A percentile compares a stretch with the other conserved stretches of the same genome.
Evolutionary conservation across 2,797 vertebrate species (phyloP).

Genomic region (Sebastolobus altivelis): DNA sequence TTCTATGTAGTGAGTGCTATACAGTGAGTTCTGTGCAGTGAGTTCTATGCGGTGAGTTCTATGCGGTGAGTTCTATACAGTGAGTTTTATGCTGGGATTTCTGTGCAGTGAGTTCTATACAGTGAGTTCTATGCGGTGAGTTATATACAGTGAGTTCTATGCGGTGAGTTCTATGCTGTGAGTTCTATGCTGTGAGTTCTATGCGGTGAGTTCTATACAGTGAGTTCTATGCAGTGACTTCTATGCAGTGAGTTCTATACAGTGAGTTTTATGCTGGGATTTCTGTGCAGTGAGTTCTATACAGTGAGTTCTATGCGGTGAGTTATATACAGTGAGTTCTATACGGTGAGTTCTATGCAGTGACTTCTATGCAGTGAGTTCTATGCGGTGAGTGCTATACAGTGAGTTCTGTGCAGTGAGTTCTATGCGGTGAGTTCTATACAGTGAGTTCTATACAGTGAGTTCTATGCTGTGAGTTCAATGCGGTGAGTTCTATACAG

Average conservation of each 20-base stretch:
- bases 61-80: not conserved
- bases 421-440: not conserved
- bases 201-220: not conserved
- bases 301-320: not conserved
- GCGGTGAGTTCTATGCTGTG: not conserved
- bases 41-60: not conserved
- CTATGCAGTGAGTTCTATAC: not conserved
- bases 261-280: not conserved
- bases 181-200: not conserved
- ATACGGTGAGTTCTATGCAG: not conserved
- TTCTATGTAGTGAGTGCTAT: fast-evolving
- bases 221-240: not conserved
- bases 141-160: not conserved
- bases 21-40: not conserved
- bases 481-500: no score
- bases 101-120: not conserved
- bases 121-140: not conserved
- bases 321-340: no score
- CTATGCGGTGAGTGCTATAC: not conserved
- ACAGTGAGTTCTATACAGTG: not conserved
- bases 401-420: not conserved
- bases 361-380: not conserved
- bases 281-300: not conserved
- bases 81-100: not conserved
- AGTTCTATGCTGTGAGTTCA: not conserved